A percentile compares a stretch with the other conserved stretches of the same genome.
phyloP scores from a whole-genome alignment of 2,113 vertebrate species.

The Psammodynastes pulverulentus region DNA sequence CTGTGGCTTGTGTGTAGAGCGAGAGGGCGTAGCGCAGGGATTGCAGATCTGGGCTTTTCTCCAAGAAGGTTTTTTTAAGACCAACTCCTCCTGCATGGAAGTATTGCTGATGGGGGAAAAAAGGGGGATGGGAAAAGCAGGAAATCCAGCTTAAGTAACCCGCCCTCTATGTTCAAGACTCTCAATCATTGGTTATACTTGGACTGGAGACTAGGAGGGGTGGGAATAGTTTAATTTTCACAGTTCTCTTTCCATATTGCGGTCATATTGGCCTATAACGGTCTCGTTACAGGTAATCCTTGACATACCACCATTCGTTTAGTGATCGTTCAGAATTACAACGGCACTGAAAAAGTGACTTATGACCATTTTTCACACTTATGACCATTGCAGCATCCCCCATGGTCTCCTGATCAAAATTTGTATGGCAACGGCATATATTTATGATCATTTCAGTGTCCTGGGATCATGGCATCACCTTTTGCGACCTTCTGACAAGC shows the following conservation, averaged over 20 bases:
- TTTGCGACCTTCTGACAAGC: not conserved
- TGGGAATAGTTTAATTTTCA: not conserved
- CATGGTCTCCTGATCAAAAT: too few species aligned
- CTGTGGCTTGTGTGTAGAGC: constrained; percentile 96
- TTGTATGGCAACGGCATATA: too few species aligned
- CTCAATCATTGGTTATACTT: not conserved
- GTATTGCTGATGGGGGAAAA: constrained; percentile 80
- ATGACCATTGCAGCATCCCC: too few species aligned
- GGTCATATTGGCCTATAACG: not conserved
- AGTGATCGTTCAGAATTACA: too few species aligned
- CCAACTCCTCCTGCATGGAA: constrained; percentile 96
- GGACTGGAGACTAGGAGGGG: not conserved
- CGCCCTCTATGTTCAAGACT: too few species aligned
- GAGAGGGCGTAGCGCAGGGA: constrained; percentile 95
- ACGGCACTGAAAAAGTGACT: too few species aligned
- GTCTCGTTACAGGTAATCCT: not conserved
- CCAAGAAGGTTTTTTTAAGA: constrained; percentile 96
- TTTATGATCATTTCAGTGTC: not conserved
- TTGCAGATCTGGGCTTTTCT: constrained; percentile 94
- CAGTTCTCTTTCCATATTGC: not conserved
- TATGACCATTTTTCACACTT: too few species aligned
- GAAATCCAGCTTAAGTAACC: not conserved
- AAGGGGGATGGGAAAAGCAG: not conserved
- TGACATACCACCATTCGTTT: too few species aligned
- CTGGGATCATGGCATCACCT: not conserved